Evolutionary conservation across 2,888 invertebrate genomes (phyloP).

Genomic region (Dendrolimus houi): DNA sequence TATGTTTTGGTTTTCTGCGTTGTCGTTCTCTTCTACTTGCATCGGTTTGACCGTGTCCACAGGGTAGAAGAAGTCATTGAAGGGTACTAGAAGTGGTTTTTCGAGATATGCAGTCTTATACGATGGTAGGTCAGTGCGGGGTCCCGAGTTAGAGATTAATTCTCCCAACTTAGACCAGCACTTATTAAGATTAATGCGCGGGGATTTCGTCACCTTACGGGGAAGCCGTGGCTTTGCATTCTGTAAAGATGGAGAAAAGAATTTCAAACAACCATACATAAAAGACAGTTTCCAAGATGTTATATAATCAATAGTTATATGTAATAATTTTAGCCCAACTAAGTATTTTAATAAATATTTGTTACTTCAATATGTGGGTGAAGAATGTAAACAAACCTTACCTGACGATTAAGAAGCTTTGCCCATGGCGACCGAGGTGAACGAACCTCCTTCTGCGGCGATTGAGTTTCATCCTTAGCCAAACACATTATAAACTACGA

Average conservation of each 20-base stretch:
- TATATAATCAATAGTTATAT: neutral
- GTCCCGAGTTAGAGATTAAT: constrained; percentile 63
- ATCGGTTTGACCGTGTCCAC: constrained; percentile 59
- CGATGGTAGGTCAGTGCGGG: constrained; percentile 64
- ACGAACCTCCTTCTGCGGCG: constrained; percentile 56
- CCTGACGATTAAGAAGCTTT: constrained; percentile 74
- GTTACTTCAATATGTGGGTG: neutral
- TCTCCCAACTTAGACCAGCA: constrained; percentile 80
- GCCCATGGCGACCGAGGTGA: constrained; percentile 75
- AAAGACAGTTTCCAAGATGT: neutral
- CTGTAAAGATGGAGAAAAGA: constrained; percentile 55
- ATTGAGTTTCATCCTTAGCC: constrained; percentile 62
- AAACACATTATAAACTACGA: constrained; percentile 71
- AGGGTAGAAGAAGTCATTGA: constrained; percentile 60
- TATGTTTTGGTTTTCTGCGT: constrained; percentile 66
- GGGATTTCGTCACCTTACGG: constrained; percentile 71
- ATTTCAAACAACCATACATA: constrained; percentile 11
- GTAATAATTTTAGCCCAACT: no score
- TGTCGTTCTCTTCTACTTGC: constrained; percentile 56
- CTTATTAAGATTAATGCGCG: constrained; percentile 79
- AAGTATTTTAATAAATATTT: no score
- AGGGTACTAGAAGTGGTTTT: constrained; percentile 57
- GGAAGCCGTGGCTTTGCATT: constrained; percentile 75
- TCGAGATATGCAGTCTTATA: constrained; percentile 63
- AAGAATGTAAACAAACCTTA: constrained; percentile 33